Evolutionary conservation across 2,113 vertebrate species (phyloP).

Genomic region (Mesitornis unicolor): DNA sequence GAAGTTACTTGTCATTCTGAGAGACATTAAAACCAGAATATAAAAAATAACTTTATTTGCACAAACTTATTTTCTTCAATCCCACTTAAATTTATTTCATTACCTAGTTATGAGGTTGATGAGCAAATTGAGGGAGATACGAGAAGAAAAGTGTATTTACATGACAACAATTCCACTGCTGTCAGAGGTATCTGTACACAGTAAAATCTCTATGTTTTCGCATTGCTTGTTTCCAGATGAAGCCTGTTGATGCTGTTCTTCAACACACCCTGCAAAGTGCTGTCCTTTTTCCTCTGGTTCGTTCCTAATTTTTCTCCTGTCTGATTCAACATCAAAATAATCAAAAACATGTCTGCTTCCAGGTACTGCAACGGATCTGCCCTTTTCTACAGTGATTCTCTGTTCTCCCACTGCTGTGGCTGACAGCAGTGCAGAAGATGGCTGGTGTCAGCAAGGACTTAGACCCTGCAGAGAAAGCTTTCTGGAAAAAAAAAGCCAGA

Average conservation of each 20-base stretch:
- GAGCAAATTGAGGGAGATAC: background rate
- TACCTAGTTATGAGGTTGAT: background rate
- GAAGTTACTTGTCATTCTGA: background rate
- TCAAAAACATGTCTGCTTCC: accelerated
- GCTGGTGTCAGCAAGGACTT: background rate
- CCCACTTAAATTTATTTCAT: background rate
- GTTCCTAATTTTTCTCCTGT: background rate
- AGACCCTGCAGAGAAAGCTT: background rate
- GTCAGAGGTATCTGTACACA: background rate
- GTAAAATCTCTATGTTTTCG: background rate
- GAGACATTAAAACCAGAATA: background rate
- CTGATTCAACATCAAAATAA: background rate
- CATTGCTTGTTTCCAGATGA: background rate
- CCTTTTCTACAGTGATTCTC: background rate
- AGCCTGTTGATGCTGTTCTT: background rate
- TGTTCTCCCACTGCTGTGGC: background rate
- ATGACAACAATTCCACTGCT: background rate
- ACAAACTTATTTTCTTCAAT: background rate
- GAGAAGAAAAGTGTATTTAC: background rate
- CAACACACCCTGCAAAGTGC: background rate
- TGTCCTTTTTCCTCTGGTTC: background rate
- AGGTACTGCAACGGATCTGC: background rate
- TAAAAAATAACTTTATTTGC: background rate
- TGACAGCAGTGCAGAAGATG: background rate
- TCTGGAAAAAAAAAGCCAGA: background rate